These are phyloP conservation scores for Butorides virescens DNA, from an alignment of 2,113 vertebrate species.

Conservation along the genomic window DNA sequence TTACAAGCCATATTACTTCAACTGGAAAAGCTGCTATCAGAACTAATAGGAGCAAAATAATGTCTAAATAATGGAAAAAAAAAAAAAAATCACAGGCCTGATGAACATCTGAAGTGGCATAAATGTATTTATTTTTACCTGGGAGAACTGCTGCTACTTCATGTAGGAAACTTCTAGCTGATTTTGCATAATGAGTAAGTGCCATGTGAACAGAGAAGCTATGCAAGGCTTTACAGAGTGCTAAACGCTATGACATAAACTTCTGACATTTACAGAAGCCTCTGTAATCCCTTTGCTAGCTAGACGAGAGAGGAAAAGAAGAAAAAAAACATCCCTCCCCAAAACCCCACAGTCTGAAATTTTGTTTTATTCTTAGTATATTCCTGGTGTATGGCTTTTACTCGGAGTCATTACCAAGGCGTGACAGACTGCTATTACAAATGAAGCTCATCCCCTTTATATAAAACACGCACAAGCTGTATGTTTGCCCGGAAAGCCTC, in stretches of 20 bases:
- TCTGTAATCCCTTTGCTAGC: neutral
- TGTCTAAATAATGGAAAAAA: neutral
- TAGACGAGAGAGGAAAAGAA: neutral
- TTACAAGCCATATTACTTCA: conserved; percentile 26
- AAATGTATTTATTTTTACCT: conserved; percentile 4
- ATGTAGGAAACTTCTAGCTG: neutral
- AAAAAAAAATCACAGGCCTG: neutral
- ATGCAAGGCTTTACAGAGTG: neutral
- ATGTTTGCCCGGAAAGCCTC: neutral
- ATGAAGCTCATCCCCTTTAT: neutral
- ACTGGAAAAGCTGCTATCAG: conserved; percentile 33
- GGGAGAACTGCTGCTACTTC: neutral
- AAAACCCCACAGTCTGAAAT: neutral
- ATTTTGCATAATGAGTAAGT: neutral
- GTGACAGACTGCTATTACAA: neutral
- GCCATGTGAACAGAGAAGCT: neutral
- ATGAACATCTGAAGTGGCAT: neutral
- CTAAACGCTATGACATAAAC: neutral
- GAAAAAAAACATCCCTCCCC: neutral
- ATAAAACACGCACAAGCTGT: neutral
- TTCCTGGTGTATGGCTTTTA: neutral
- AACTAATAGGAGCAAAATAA: neutral
- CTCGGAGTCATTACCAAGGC: neutral
- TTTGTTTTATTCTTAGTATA: neutral
- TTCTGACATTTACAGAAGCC: neutral